Base-by-base conservation (phyloP, 92 coral and sea anemone species). In the Palythoa grandiflora region DNA sequence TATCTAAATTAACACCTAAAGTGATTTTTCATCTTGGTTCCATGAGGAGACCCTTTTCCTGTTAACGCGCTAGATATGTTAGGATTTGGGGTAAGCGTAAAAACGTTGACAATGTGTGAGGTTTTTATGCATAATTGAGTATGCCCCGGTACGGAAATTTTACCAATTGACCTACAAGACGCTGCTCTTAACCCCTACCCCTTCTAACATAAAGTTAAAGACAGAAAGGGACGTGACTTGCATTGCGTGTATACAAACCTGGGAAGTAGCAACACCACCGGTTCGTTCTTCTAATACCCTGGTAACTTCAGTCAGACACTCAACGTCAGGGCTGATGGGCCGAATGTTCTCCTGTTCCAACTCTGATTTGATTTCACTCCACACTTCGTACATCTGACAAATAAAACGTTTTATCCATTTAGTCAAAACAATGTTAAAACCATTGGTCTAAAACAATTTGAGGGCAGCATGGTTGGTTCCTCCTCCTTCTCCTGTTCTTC, bases 321-420 rank as follows among this genome's bases (percentile, higher is more conserved):
- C 99, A 8, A 89, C 84, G 53, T 97, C 99, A 14, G 99, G 98
- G 38, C 97, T 90, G 36, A 97, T 94, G 20, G 99, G 99, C 66
- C 96, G 91, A 83, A 97, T 93, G 84, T 93, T 95, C 87, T 97
- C 98, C 61, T 92, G 94, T 53, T 93, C 96, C 77, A 97, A 89
- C 77, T 97, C 99, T 4, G 75, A 77, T 70, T 89, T 90, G 61
- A 97, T 90, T 84, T 93, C 99, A 37, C 87, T 84, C 99, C 99
- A 97, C 17, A 96, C 96, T 73, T 97, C 99, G 52, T 89, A 91
- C 96, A 91, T 95, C 99, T 97, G 21, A 52, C 37, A 52, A 7
- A 15, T 76, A 12, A 76, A 20, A 76, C 9, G 1, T 21, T 76
- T 51, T 50, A 38, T 16, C 16, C 55, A 44, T 71, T 50, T 63